Evolutionary conservation across 35 echinoderm and acorn worm genomes (phyloP).

Genomic region (Nesometra sesokonis): DNA sequence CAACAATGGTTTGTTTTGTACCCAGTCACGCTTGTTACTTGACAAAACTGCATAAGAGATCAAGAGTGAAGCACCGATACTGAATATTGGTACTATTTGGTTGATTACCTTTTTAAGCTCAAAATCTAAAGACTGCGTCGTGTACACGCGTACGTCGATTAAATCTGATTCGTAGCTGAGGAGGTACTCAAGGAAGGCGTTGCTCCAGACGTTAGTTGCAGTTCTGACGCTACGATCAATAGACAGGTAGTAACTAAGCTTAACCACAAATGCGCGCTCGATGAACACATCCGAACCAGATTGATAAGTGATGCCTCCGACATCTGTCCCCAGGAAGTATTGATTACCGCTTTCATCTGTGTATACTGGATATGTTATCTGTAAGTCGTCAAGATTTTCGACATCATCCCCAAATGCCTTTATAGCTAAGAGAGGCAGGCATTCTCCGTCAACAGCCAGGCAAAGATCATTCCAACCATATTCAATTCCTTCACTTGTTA

Average conservation of each 20-base stretch:
- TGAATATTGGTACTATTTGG: slow-evolving; percentile 63
- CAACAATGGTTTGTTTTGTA: slow-evolving; percentile 87
- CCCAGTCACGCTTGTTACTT: slow-evolving; percentile 94
- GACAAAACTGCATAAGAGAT: slow-evolving; percentile 80
- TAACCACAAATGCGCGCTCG: not conserved
- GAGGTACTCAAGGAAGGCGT: slow-evolving; percentile 52
- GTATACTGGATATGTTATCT: slow-evolving; percentile 45
- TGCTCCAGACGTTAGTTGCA: slow-evolving; percentile 37
- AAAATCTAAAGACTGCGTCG: slow-evolving; percentile 36
- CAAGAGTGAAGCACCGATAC: slow-evolving; percentile 51
- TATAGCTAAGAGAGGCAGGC: slow-evolving; percentile 44
- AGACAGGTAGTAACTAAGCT: not conserved
- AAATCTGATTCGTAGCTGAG: slow-evolving; percentile 39
- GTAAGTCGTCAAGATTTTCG: slow-evolving; percentile 23
- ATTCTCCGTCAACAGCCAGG: slow-evolving; percentile 27
- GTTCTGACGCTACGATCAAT: not conserved
- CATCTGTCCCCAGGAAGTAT: not conserved
- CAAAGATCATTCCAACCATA: slow-evolving; percentile 33
- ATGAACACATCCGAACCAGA: not conserved
- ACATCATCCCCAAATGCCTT: slow-evolving; percentile 9
- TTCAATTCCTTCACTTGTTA: not conserved
- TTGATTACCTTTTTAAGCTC: slow-evolving; percentile 51
- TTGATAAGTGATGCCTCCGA: not conserved
- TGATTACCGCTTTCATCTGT: not conserved
- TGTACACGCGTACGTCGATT: slow-evolving; percentile 33